phyloP scores from a whole-genome alignment of 37 sponge, comb jelly and placozoan species.

The Corticium candelabrum region DNA sequence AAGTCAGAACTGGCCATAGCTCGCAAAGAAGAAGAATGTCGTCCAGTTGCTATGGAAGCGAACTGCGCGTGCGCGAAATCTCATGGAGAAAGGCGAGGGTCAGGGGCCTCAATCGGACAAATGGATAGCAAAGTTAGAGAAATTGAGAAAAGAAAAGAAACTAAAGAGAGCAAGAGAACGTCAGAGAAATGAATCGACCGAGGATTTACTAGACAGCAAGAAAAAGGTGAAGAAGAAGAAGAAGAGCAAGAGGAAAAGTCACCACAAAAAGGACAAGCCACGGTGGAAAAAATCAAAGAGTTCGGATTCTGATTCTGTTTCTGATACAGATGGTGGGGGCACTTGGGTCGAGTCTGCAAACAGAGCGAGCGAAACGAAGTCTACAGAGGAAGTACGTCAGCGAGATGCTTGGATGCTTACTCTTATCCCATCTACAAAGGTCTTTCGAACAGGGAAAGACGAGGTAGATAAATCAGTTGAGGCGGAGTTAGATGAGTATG shows the following conservation, averaged over 20 bases:
- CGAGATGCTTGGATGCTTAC: slow-evolving; percentile 8
- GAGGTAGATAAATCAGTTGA: neutral
- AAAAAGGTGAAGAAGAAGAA: slow-evolving; percentile 14
- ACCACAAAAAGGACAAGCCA: neutral
- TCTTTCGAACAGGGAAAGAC: neutral
- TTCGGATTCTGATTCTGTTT: too few species aligned
- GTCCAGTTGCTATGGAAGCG: neutral
- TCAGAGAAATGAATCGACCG: too few species aligned
- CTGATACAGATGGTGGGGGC: neutral
- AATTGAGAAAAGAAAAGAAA: slow-evolving; percentile 17
- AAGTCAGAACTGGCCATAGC: too few species aligned
- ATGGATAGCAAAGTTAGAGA: slow-evolving; percentile 30
- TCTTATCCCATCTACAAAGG: neutral
- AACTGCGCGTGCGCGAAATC: slow-evolving; percentile 24
- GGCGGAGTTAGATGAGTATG: neutral
- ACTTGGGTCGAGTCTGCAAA: neutral
- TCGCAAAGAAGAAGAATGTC: too few species aligned
- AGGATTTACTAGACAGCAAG: too few species aligned
- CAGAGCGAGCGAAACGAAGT: neutral
- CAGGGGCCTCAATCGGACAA: slow-evolving; percentile 12
- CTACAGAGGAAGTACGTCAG: neutral
- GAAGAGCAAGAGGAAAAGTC: neutral
- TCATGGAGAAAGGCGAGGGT: slow-evolving; percentile 19
- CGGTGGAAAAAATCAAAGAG: slow-evolving; percentile 7
- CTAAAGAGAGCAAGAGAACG: neutral